Evolutionary conservation across 2,797 vertebrate species (phyloP), one percentile per base, ranked within the genome.

Genomic region (Hyperoplus lanceolatus): DNA sequence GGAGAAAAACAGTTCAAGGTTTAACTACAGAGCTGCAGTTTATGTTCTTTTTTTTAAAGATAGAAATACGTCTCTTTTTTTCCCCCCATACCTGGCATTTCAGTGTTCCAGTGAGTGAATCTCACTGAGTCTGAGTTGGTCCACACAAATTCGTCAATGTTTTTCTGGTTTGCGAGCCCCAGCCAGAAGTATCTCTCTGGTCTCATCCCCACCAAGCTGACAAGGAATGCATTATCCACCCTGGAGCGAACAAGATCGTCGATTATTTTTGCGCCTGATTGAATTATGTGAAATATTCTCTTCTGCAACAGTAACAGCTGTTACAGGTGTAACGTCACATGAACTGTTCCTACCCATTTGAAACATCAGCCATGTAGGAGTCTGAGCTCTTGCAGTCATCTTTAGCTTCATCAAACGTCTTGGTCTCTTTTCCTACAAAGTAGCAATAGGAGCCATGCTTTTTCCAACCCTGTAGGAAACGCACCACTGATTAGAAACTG

Each of bases 171-270:
- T 4, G 97, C 97, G 72, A 99, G 95, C 5, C 98, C 97, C 11
- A 95, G 95, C 98, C 98, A 99, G 79, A 98, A 98, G 79, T 97
- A 90, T 65, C 87, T 96, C 90, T 98, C 98, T 81, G 96, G 90
- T 83, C 95, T 96, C 63, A 96, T 63, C 36, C 97, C 98, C 88
- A 97, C 89, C 70, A 98, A 81, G 87, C 97, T 99, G 82, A 97
- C 95, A 50, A 99, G 94, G 89, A 97, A 99, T 4, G 98, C 96
- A 93, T 99, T 98, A 72, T 99, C 97, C 53, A 97, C 96, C 77
- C 98, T 99, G 90, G 53, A 88, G 70, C 75, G 75, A 83, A 75
- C 2, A 74, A n/a, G 2, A 43, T 21, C 3, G 38, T 8, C 3
- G 7, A 39, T 62, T 59, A 21, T 51, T 41, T 55, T 53, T 1